Conservation (phyloP, 2,797 vertebrate species). For the Mergus octosetaceus region DNA sequence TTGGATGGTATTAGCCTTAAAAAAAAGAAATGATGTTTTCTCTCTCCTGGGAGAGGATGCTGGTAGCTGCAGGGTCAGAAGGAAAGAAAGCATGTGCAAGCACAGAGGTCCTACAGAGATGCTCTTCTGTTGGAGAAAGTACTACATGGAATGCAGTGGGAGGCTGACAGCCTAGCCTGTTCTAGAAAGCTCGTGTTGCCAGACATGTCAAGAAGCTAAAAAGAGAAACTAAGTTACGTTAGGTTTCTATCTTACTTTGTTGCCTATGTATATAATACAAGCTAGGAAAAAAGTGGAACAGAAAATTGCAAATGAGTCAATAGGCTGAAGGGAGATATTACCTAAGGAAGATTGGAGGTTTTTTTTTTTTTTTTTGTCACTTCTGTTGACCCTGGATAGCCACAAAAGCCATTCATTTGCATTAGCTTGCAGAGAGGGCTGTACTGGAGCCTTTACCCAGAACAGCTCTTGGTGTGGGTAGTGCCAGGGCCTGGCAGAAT, state of each 20-base stretch:
- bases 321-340: background rate
- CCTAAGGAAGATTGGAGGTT: background rate
- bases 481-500: background rate
- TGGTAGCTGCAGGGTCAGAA: background rate
- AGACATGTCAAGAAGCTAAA: background rate
- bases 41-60: background rate
- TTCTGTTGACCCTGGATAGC: background rate
- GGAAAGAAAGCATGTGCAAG: background rate
- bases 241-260: constrained; percentile 2
- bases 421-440: background rate
- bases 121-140: background rate
- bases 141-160: background rate
- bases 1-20: background rate
- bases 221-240: constrained; percentile 27
- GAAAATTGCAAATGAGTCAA: constrained; percentile 14
- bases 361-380: background rate
- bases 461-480: rapidly evolving
- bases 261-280: background rate
- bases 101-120: background rate
- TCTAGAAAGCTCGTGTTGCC: constrained; percentile 35
- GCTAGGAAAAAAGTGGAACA: constrained; percentile 32
- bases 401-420: too few relatives aligned
- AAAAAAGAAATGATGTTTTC: background rate
- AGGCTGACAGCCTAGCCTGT: background rate
- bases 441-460: background rate